Conservation (phyloP, 2,113 vertebrate species). For the Nibea coibor region DNA sequence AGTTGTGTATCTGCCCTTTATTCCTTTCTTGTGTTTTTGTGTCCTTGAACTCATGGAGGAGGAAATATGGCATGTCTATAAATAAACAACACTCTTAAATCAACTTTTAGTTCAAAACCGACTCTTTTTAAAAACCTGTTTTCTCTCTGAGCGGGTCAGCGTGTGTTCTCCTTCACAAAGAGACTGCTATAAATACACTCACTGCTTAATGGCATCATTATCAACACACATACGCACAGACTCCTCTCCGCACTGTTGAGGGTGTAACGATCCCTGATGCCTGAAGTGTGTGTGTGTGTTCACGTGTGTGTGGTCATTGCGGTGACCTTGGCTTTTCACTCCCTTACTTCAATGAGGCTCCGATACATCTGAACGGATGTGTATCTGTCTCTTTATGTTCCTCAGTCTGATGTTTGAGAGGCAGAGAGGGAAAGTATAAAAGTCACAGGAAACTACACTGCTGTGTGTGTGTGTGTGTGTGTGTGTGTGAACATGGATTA, state of each 20-base stretch:
- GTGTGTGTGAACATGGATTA: constrained; percentile 3
- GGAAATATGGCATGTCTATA: neutral
- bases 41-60: neutral
- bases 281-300: constrained; percentile 1
- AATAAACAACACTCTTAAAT: neutral
- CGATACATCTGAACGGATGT: neutral
- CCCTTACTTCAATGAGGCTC: neutral
- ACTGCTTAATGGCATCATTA: constrained; percentile 49
- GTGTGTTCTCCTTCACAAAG: constrained; percentile 44
- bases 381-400: neutral
- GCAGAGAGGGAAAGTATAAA: neutral
- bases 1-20: neutral
- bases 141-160: constrained; percentile 7
- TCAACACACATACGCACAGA: constrained; percentile 34
- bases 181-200: constrained; percentile 45
- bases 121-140: neutral
- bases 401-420: neutral
- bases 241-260: constrained; percentile 1
- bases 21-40: neutral
- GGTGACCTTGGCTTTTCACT: constrained; percentile 8
- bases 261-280: constrained; percentile 14
- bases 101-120: neutral
- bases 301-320: neutral
- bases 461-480: constrained; percentile 2
- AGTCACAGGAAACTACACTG: neutral